A percentile compares a stretch with the other conserved stretches of the same genome.
Conservation (phyloP, 2,113 vertebrate species). For the Euleptes europaea region DNA sequence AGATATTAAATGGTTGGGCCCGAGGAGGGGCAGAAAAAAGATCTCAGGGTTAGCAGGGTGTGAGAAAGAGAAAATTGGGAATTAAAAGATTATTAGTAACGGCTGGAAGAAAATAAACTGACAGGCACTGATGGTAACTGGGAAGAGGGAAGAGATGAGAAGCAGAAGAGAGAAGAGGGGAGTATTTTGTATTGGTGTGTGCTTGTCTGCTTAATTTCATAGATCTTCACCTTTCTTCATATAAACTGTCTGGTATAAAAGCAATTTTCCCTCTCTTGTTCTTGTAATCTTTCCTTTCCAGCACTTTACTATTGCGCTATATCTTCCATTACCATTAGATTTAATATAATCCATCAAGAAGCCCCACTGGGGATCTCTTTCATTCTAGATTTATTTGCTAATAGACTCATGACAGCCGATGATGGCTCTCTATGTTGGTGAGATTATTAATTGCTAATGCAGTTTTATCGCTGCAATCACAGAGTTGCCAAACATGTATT, state of each 20-base stretch:
- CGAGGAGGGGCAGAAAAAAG: no score
- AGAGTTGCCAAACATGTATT: constrained; percentile 59
- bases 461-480: constrained; percentile 63
- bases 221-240: not conserved
- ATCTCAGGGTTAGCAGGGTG: no score
- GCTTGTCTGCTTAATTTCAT: not conserved
- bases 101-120: no score
- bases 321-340: constrained; percentile 69
- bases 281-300: constrained; percentile 57
- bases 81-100: no score
- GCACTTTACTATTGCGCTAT: constrained; percentile 67
- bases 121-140: no score
- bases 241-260: not conserved
- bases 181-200: not conserved
- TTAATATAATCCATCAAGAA: constrained; percentile 72
- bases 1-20: no score
- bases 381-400: constrained; percentile 74
- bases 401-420: constrained; percentile 69
- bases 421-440: constrained; percentile 57
- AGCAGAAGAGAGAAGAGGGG: not conserved
- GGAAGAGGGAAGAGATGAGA: not conserved
- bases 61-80: no score
- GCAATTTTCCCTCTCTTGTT: constrained; percentile 25
- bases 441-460: constrained; percentile 70
- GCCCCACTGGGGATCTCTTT: constrained; percentile 69